Base-by-base conservation (phyloP, 2,797 vertebrate genomes). In the Centroberyx gerrardi region DNA sequence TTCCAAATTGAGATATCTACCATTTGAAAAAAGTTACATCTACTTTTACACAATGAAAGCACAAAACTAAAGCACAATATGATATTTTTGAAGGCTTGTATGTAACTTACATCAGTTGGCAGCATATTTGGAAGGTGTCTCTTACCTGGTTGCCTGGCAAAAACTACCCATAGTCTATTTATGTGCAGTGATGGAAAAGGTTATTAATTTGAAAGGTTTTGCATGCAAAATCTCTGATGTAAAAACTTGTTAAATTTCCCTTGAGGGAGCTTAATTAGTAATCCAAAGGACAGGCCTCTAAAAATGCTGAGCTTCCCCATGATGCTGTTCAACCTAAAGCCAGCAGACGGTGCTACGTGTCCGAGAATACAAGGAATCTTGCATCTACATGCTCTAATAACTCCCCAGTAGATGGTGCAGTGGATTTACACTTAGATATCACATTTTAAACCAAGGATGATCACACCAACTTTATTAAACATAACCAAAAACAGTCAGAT, bases 261-360 rank as follows among this genome's bases (percentile, higher is more conserved):
- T 28, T 9, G 1, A 53, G 44, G 42, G 27, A 71, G 12, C 10
- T n/a, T 4, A 1, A 27, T 61, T 29, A n/a, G 4, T n/a, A 0
- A n/a, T 14, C 4, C 3, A n/a, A 8, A 53, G 0, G 4, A 10
- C 8, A 17, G 1, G 6, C 13, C 13, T 17, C 38, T 12, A 17
- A 63, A 54, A n/a, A 49, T 49, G 1, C 2, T 8, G 2, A 31
- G 53, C 2, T 3, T 28, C 2, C 0, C 5, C 3, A 0, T 55
- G 10, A 38, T 82, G 81, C 22, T 12, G 40, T 87, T 85, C 61
- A 51, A 18, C 46, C 0, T 12, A 14, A 4, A 4, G 3, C 87
- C 93, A 92, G 80, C 73, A 93, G 93, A 75, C 87, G 90, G 85
- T 4, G 67, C 46, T 83, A 58, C 29, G 54, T 61, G 55, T 68